Percentiles rank a stretch among this genome's conserved stretches.
phyloP scores from a whole-genome alignment of 2,113 vertebrate genomes.

The Melospiza melodia region DNA sequence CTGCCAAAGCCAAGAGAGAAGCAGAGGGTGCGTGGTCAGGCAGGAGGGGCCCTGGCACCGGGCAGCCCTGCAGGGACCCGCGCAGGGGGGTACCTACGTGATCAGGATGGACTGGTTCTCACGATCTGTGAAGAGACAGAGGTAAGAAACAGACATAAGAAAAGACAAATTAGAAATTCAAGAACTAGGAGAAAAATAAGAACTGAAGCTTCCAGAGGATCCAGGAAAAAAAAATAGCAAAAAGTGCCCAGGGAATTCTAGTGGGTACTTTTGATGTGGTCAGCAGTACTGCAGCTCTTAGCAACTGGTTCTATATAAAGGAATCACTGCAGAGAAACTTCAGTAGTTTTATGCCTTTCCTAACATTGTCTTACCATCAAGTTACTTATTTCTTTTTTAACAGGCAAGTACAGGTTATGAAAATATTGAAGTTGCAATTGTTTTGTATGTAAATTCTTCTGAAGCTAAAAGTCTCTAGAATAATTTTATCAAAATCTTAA shows the following conservation, averaged over 20 bases:
- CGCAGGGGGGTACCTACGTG: conserved; percentile 1
- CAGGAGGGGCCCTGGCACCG: not conserved
- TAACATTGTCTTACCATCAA: not conserved
- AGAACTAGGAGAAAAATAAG: not conserved
- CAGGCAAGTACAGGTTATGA: not conserved
- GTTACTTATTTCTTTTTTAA: not conserved
- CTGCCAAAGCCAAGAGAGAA: conserved; percentile 59
- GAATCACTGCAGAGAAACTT: not conserved
- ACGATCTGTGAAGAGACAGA: conserved; percentile 61
- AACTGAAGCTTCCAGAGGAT: not conserved
- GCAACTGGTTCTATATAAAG: not conserved
- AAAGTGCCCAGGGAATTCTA: not conserved
- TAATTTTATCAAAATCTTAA: not conserved
- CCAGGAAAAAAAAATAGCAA: not conserved
- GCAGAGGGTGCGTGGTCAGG: not conserved
- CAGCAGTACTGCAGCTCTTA: not conserved
- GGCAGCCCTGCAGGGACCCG: fast-evolving
- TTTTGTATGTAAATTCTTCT: not conserved
- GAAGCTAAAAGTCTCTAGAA: not conserved
- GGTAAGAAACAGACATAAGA: not conserved
- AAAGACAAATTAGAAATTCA: not conserved
- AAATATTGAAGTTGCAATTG: not conserved
- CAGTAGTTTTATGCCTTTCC: not conserved
- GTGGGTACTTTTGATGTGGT: not conserved
- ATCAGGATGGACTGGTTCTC: conserved; percentile 52